A percentile compares a stretch with the other conserved stretches of the same genome.
These are phyloP conservation scores for Chionoecetes opilio DNA, from an alignment of 1,140 invertebrate genomes.

Conservation along the genomic window DNA sequence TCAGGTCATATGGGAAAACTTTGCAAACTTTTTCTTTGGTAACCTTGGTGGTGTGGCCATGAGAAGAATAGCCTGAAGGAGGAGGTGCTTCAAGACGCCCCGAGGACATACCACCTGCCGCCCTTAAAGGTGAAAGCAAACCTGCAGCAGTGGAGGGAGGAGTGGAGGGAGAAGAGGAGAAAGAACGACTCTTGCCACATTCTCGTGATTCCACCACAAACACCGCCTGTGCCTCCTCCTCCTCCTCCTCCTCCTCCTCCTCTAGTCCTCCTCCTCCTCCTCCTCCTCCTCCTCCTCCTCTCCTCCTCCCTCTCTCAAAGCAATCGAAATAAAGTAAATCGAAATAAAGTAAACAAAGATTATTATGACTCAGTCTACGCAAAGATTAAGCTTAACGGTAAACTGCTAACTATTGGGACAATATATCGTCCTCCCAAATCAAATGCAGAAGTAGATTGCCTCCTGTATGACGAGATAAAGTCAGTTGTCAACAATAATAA, in stretches of 20 bases:
- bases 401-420: too few relatives aligned
- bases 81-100: background rate
- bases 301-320: too few relatives aligned
- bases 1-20: background rate
- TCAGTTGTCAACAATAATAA: too few relatives aligned
- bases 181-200: background rate
- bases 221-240: background rate
- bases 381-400: too few relatives aligned
- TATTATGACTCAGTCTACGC: too few relatives aligned
- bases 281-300: background rate
- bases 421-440: too few relatives aligned
- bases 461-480: too few relatives aligned
- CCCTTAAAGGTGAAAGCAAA: background rate
- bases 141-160: background rate
- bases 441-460: too few relatives aligned
- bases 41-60: background rate
- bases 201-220: background rate
- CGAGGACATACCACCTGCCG: background rate
- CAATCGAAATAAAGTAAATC: too few relatives aligned
- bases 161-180: background rate
- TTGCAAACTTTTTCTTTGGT: background rate
- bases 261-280: background rate
- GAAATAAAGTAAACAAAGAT: too few relatives aligned
- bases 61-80: background rate
- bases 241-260: conserved; percentile 1